Evolutionary conservation across 2,113 vertebrate species (phyloP).

Genomic region (Peromyscus leucopus): DNA sequence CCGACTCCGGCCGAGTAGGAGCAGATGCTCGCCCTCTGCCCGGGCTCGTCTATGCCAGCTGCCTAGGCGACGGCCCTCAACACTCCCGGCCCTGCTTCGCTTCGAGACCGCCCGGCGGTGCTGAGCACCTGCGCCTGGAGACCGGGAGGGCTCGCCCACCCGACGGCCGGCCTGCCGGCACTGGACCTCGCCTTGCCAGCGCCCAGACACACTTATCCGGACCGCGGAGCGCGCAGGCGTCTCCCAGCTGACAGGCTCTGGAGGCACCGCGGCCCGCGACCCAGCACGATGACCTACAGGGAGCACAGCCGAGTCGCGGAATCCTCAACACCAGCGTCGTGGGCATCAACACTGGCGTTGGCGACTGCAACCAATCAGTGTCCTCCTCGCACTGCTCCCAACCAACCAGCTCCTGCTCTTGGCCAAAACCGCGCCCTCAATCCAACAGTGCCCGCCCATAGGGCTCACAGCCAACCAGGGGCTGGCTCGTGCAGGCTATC

Average conservation of each 20-base stretch:
- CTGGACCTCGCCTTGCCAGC: neutral
- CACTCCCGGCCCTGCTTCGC: neutral
- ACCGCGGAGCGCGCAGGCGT: slow-evolving; percentile 62
- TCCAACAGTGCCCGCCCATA: slow-evolving; percentile 40
- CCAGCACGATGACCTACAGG: slow-evolving; percentile 78
- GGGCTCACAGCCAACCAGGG: slow-evolving; percentile 35
- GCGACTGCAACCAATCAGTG: slow-evolving; percentile 51
- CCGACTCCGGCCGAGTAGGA: neutral
- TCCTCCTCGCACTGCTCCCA: neutral
- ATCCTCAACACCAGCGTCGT: neutral
- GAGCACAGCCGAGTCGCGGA: neutral
- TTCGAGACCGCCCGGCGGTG: neutral
- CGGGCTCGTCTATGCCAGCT: neutral
- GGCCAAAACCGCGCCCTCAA: neutral
- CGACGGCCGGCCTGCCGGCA: neutral
- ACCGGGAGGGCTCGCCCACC: neutral
- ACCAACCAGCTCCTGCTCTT: slow-evolving; percentile 27
- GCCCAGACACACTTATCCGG: slow-evolving; percentile 77
- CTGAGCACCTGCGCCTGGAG: neutral
- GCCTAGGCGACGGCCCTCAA: neutral
- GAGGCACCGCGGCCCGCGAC: slow-evolving; percentile 68
- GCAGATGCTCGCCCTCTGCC: neutral
- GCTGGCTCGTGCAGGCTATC: slow-evolving; percentile 4
- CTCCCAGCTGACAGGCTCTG: slow-evolving; percentile 70
- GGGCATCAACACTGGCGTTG: neutral